Conservation (phyloP, 2,797 vertebrate species). For the Leucoraja ocellata region DNA sequence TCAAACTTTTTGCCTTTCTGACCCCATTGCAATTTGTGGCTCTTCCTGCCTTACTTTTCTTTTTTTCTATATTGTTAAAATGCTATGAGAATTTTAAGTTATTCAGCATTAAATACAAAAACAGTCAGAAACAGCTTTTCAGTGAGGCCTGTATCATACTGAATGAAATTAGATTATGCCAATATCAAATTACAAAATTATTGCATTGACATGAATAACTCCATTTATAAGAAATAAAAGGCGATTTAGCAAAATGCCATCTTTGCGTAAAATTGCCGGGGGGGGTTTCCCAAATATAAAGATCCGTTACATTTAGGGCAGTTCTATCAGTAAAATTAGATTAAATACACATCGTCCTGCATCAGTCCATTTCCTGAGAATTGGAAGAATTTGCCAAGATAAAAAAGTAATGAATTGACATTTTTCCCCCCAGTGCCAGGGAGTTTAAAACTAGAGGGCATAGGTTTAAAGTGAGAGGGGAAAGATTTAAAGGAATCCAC, state of each 20-base stretch:
- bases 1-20: neutral
- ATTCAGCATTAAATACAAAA: neutral
- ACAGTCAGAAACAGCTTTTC: neutral
- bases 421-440: too few relatives aligned
- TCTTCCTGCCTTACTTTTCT: neutral
- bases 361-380: neutral
- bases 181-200: conserved; percentile 21
- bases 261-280: neutral
- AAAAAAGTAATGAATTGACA: neutral
- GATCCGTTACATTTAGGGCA: neutral
- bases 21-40: too few relatives aligned
- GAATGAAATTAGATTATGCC: conserved; percentile 1
- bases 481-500: too few relatives aligned
- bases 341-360: too few relatives aligned
- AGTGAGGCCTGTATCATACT: neutral
- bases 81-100: neutral
- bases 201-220: neutral
- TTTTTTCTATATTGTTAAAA: neutral
- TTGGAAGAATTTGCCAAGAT: neutral
- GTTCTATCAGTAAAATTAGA: neutral
- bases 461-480: too few relatives aligned
- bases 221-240: neutral
- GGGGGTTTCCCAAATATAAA: neutral
- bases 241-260: neutral
- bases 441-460: too few relatives aligned